Conservation (phyloP, 2,888 invertebrate species). For the Lysandra coridon region DNA sequence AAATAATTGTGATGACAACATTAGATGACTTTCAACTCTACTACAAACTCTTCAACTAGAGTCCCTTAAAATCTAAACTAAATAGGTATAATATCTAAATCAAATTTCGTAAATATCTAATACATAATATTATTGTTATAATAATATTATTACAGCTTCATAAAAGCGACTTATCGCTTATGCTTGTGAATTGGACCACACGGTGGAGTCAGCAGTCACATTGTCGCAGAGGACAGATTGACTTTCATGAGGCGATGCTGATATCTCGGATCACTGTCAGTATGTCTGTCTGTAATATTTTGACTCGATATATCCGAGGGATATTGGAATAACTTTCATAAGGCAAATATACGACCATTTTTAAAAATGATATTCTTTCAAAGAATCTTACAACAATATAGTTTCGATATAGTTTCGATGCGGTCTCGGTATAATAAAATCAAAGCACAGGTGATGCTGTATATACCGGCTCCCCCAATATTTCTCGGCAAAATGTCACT, state of each 20-base stretch:
- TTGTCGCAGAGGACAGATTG: constrained; percentile 41
- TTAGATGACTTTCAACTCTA: background rate
- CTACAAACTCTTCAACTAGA: no score
- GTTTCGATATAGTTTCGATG: background rate
- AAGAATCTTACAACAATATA: background rate
- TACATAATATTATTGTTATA: no score
- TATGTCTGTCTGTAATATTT: constrained; percentile 26
- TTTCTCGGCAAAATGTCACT: no score
- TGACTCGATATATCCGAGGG: background rate
- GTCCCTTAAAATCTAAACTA: no score
- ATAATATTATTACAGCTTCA: no score
- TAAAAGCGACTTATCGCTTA: background rate
- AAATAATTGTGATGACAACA: background rate
- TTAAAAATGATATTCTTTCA: background rate
- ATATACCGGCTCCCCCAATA: no score
- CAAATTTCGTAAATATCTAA: no score
- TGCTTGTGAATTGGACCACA: constrained; percentile 27
- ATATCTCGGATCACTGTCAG: constrained; percentile 32
- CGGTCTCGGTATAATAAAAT: no score
- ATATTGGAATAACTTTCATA: constrained; percentile 7
- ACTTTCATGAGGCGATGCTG: constrained; percentile 46
- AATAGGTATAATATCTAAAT: no score
- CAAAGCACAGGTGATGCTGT: no score
- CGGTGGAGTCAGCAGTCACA: constrained; percentile 43
- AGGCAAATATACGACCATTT: background rate